Percentiles rank a stretch among this genome's conserved stretches.
Conservation (phyloP, 2,888 invertebrate genomes). For the Ditylenchus weischeri region DNA sequence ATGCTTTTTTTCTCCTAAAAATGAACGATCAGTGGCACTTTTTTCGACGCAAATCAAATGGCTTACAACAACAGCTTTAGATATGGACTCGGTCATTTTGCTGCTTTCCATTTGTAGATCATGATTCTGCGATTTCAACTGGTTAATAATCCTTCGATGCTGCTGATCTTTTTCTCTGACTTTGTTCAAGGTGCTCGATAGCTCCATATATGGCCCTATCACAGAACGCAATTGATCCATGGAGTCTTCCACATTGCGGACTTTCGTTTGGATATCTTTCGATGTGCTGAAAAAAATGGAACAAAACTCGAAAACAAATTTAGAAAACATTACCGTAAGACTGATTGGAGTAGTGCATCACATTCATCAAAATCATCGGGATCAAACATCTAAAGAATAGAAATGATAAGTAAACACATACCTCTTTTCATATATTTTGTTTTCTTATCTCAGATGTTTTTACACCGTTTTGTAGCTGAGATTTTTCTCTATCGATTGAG, state of each 20-base stretch:
- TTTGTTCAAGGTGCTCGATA: neutral
- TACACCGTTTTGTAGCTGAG: too few species aligned
- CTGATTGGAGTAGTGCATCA: constrained; percentile 1
- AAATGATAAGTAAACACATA: too few species aligned
- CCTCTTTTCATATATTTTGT: too few species aligned
- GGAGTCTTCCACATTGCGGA: constrained; percentile 3
- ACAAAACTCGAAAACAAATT: neutral
- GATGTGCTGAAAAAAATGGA: neutral
- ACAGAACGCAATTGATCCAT: constrained; percentile 1
- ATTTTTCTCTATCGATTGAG: too few species aligned
- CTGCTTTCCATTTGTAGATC: neutral
- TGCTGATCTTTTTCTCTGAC: neutral
- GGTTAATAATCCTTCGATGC: neutral
- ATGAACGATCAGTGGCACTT: neutral
- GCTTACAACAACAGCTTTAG: too few species aligned
- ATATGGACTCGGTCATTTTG: neutral
- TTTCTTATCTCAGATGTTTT: too few species aligned
- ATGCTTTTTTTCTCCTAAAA: neutral
- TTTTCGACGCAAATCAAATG: too few species aligned
- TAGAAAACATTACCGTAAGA: neutral
- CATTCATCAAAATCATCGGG: neutral
- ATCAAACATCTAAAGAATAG: too few species aligned
- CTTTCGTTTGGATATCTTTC: neutral
- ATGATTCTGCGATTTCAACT: neutral
- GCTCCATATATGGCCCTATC: neutral